Conservation (phyloP, 2,888 invertebrate genomes). For the Andrena minutula region DNA sequence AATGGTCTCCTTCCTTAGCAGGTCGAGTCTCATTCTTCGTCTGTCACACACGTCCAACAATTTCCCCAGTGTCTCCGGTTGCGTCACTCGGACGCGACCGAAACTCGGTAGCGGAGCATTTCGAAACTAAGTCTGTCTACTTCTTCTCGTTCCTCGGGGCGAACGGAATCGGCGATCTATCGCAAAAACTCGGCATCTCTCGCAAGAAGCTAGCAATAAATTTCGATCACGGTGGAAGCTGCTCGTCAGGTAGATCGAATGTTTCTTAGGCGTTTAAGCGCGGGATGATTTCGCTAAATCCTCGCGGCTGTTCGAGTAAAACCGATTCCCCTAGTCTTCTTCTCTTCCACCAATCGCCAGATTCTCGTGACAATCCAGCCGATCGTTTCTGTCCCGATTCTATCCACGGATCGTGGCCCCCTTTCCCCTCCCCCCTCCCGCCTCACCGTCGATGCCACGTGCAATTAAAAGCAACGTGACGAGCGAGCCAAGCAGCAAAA, state of each 20-base stretch:
- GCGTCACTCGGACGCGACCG: conserved; percentile 4
- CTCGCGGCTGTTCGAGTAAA: background rate
- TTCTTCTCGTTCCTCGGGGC: background rate
- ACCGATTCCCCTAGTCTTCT: background rate
- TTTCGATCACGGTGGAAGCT: conserved; percentile 3
- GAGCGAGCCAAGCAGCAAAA: conserved; percentile 55
- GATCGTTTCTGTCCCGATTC: conserved; percentile 47
- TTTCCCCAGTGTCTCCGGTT: conserved; percentile 17
- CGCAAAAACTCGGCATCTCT: background rate
- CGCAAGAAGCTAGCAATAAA: conserved; percentile 17
- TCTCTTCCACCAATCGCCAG: conserved; percentile 17
- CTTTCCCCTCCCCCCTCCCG: conserved; percentile 20
- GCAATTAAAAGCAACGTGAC: conserved; percentile 74
- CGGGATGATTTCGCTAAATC: conserved; percentile 35
- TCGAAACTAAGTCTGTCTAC: background rate
- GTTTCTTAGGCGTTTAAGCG: conserved; percentile 17
- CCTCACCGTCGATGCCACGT: conserved; percentile 47
- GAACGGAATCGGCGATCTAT: background rate
- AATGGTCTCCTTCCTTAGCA: conserved; percentile 39
- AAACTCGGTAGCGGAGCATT: background rate
- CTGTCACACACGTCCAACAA: conserved; percentile 16
- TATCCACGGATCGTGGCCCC: conserved; percentile 21
- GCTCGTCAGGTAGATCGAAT: background rate
- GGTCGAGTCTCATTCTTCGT: background rate
- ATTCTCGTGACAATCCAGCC: conserved; percentile 23